phyloP scores from a whole-genome alignment of 2,113 vertebrate genomes.

The Salvator merianae region DNA sequence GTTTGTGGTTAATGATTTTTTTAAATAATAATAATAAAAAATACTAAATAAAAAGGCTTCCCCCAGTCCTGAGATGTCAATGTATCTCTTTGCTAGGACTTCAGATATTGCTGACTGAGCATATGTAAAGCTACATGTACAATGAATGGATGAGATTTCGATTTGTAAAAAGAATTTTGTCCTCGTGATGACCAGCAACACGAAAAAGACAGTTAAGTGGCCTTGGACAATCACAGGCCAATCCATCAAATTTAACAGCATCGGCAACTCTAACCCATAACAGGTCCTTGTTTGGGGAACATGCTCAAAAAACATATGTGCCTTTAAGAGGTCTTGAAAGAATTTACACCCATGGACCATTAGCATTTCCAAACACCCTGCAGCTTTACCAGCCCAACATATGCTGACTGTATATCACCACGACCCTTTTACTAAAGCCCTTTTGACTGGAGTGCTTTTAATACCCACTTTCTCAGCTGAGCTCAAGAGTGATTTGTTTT shows the following conservation, averaged over 20 bases:
- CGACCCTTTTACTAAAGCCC: constrained; percentile 82
- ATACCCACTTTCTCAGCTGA: constrained; percentile 87
- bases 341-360: constrained; percentile 88
- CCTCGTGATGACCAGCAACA: constrained; percentile 68
- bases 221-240: constrained; percentile 74
- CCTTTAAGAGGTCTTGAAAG: constrained; percentile 88
- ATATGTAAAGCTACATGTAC: constrained; percentile 26
- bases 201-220: constrained; percentile 58
- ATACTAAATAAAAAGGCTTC: not conserved
- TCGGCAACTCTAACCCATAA: constrained; percentile 80
- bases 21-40: no score
- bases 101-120: not conserved
- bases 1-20: no score
- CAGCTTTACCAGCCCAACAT: constrained; percentile 83
- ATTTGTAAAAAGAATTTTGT: constrained; percentile 61
- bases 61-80: not conserved
- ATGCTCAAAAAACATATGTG: constrained; percentile 82
- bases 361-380: constrained; percentile 86
- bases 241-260: constrained; percentile 82
- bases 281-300: constrained; percentile 82
- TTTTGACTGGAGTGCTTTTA: constrained; percentile 85
- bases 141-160: constrained; percentile 64
- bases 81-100: not conserved
- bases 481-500: constrained; percentile 88
- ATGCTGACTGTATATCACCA: constrained; percentile 82